phyloP scores from a whole-genome alignment of 2,797 vertebrate species.

The Trachops cirrhosus region DNA sequence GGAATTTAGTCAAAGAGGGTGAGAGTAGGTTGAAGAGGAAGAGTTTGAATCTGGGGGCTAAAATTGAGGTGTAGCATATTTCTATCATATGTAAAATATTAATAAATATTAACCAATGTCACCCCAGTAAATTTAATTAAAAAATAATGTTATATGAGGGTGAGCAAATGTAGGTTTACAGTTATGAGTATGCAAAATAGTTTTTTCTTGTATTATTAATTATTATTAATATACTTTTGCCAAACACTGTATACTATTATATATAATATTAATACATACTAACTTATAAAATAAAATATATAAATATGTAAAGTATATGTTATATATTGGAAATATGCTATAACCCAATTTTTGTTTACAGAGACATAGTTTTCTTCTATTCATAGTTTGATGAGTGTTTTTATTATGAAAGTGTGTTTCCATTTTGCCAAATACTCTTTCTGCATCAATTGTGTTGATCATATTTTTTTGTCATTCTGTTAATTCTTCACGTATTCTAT shows the following conservation, averaged over 20 bases:
- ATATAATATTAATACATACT: neutral
- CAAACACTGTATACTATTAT: neutral
- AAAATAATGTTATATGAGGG: neutral
- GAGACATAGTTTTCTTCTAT: neutral
- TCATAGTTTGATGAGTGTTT: neutral
- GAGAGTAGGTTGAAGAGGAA: neutral
- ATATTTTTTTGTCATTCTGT: neutral
- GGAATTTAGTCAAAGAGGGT: neutral
- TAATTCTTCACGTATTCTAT: neutral
- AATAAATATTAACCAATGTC: neutral
- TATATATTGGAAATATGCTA: neutral
- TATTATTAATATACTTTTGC: neutral
- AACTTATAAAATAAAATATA: neutral
- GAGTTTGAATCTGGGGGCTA: neutral
- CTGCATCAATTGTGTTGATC: neutral
- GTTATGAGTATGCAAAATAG: neutral
- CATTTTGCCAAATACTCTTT: neutral
- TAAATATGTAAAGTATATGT: neutral
- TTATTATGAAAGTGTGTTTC: neutral
- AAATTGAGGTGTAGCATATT: neutral
- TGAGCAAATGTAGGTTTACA: neutral
- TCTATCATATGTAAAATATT: neutral
- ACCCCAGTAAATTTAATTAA: no score
- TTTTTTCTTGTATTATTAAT: neutral
- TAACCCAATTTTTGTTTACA: neutral